phyloP scores from a whole-genome alignment of 2,888 invertebrate species.

The Ormyrus labotus region DNA sequence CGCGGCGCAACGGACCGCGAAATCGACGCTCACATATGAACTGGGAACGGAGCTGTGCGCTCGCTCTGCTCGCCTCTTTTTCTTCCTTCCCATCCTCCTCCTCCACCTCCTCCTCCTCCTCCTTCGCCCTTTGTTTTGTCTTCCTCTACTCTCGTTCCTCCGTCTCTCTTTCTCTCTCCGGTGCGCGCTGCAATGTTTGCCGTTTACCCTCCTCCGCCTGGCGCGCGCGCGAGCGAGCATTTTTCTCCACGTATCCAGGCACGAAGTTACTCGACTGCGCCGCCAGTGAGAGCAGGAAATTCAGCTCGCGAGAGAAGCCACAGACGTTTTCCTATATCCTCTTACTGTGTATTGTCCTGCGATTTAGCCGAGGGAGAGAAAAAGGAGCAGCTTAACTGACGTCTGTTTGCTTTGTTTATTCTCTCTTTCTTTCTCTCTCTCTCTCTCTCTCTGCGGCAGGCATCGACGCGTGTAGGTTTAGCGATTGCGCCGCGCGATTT shows the following conservation, averaged over 20 bases:
- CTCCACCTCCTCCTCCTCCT: slow-evolving; percentile 57
- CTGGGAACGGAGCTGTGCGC: slow-evolving; percentile 61
- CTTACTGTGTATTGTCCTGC: slow-evolving; percentile 44
- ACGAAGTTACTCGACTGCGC: slow-evolving; percentile 37
- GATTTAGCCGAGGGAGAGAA: slow-evolving; percentile 37
- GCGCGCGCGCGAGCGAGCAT: slow-evolving; percentile 11
- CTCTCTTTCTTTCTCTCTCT: too few species aligned
- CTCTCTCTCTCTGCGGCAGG: not conserved
- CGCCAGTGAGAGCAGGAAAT: slow-evolving; percentile 28
- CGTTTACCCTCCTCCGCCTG: slow-evolving; percentile 46
- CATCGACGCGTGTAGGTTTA: slow-evolving; percentile 28
- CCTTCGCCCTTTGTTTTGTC: slow-evolving; percentile 50
- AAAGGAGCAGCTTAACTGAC: slow-evolving; percentile 26
- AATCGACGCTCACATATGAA: slow-evolving; percentile 76
- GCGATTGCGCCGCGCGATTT: not conserved
- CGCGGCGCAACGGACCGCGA: slow-evolving; percentile 74
- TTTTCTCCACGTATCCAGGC: slow-evolving; percentile 48
- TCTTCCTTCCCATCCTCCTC: slow-evolving; percentile 54
- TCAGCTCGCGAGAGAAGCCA: slow-evolving; percentile 17
- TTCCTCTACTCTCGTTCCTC: slow-evolving; percentile 49
- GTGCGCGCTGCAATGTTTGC: slow-evolving; percentile 27
- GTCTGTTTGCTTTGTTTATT: slow-evolving; percentile 18
- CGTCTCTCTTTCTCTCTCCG: slow-evolving; percentile 18
- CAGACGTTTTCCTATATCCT: slow-evolving; percentile 28
- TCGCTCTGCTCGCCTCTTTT: slow-evolving; percentile 55